Conservation (phyloP, 2,888 invertebrate genomes). For the Pristionchus arcanus region DNA sequence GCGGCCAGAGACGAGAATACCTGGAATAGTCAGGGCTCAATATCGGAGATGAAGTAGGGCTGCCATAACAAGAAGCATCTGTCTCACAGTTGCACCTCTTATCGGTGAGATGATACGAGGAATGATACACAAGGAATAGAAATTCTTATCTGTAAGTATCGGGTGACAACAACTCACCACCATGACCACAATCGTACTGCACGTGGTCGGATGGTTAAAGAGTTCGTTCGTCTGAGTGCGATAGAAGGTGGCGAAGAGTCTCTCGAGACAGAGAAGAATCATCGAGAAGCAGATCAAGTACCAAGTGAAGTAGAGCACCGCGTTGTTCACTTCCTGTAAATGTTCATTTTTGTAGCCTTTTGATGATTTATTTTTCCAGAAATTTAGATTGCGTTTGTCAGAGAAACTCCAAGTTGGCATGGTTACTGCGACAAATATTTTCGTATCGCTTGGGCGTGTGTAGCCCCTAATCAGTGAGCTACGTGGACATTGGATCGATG, state of each 20-base stretch:
- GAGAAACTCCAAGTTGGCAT: too few relatives aligned
- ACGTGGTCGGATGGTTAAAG: neutral
- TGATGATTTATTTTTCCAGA: neutral
- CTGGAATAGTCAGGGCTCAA: neutral
- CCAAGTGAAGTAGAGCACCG: neutral
- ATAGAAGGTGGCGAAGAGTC: neutral
- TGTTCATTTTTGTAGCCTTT: neutral
- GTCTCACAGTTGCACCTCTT: too few relatives aligned
- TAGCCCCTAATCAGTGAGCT: neutral
- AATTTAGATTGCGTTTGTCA: neutral
- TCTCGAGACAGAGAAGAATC: neutral
- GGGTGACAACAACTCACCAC: slow-evolving; percentile 10
- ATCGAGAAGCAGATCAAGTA: slow-evolving; percentile 22
- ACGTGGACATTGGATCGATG: neutral
- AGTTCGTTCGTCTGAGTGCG: neutral
- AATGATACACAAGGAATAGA: too few relatives aligned
- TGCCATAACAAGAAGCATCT: too few relatives aligned
- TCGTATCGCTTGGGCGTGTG: neutral
- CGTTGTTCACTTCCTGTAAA: slow-evolving; percentile 3
- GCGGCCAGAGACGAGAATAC: neutral
- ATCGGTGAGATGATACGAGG: too few relatives aligned
- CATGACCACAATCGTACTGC: neutral
- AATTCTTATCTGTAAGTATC: too few relatives aligned
- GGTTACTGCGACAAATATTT: too few relatives aligned
- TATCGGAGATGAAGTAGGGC: too few relatives aligned